Evolutionary conservation across 2,113 vertebrate species (phyloP).

Genomic region (Planiliza haematocheilus): DNA sequence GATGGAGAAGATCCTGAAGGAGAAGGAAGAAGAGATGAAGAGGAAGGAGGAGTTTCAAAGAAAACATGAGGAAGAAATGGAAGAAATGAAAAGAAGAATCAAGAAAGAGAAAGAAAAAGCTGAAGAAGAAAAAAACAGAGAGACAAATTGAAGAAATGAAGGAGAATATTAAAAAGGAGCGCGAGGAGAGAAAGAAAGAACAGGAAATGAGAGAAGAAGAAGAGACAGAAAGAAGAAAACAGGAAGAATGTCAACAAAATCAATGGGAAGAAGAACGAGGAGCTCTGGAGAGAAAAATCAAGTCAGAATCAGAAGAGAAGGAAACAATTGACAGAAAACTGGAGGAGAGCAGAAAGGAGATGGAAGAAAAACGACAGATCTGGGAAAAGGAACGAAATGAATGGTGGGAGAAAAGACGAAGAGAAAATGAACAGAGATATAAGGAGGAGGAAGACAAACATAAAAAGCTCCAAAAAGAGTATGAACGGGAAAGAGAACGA

Average conservation of each 20-base stretch:
- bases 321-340: not conserved
- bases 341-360: not conserved
- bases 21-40: constrained; percentile 45
- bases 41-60: constrained; percentile 1
- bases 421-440: constrained; percentile 18
- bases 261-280: not conserved
- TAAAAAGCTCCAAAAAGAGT: constrained; percentile 16
- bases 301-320: not conserved
- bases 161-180: not conserved
- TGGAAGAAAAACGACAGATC: not conserved
- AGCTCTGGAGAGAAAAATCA: not conserved
- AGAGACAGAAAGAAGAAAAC: not conserved
- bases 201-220: constrained; percentile 19
- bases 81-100: not conserved
- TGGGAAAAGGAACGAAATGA: constrained; percentile 3
- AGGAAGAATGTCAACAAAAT: not conserved
- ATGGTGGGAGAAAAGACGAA: not conserved
- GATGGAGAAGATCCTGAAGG: constrained; percentile 15
- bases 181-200: constrained; percentile 5
- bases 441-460: not conserved
- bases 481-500: constrained; percentile 8
- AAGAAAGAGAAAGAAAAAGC: not conserved
- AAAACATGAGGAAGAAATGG: not conserved
- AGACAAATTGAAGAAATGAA: constrained; percentile 12
- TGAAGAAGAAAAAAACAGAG: not conserved